These are phyloP conservation scores for Clarias batrachus DNA, from an alignment of 2,113 vertebrate species.

Conservation along the genomic window DNA sequence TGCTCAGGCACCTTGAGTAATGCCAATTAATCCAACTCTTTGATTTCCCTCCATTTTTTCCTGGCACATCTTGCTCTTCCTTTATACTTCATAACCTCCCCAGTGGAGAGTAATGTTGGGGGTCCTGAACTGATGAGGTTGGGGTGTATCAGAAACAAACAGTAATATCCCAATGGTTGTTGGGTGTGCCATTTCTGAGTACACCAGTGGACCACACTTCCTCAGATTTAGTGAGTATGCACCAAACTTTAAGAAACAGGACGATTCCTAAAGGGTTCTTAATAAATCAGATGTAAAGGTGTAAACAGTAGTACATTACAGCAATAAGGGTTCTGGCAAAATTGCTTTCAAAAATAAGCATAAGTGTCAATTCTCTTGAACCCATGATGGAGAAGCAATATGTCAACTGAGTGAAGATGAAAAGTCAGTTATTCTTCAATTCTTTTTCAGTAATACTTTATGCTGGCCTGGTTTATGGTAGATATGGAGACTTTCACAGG, in stretches of 20 bases:
- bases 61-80: slow-evolving; percentile 67
- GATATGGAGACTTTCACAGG: not conserved
- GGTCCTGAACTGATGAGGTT: slow-evolving; percentile 17
- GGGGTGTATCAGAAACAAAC: not conserved
- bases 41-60: slow-evolving; percentile 71
- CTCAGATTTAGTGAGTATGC: not conserved
- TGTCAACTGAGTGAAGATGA: not conserved
- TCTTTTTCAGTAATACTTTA: not conserved
- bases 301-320: not conserved
- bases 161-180: not conserved
- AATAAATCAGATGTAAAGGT: not conserved
- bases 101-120: slow-evolving; percentile 38
- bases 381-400: not conserved
- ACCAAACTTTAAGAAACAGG: not conserved
- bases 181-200: not conserved
- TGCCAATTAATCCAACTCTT: slow-evolving; percentile 96
- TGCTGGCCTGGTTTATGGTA: not conserved
- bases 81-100: slow-evolving; percentile 42
- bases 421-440: not conserved
- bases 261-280: not conserved
- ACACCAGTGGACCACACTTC: not conserved
- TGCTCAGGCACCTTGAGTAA: slow-evolving; percentile 93
- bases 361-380: not conserved
- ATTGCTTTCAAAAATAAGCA: not conserved
- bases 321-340: not conserved